Evolutionary conservation across 2,113 vertebrate genomes (phyloP), one percentile per base, ranked within the genome.

Genomic region (Ophthalmotilapia sp.): DNA sequence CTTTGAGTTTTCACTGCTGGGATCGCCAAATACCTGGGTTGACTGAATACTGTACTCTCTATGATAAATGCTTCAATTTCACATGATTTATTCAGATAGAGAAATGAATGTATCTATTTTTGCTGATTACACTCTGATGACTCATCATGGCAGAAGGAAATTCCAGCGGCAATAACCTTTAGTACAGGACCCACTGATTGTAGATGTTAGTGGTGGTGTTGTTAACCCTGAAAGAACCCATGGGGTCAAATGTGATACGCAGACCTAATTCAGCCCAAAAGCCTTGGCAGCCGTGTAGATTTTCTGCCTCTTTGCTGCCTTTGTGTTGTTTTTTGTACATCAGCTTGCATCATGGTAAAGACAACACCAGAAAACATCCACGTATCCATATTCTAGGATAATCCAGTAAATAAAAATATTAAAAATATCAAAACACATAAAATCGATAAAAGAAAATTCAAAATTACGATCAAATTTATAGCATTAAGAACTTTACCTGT

Each of bases 91-190:
- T 56, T 29, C 13, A 56, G 47, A 49, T 4, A 47, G 14, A 47
- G 1, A 55, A 56, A 56, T 26, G 1, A 26, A 26, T 56, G 23
- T 5, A 26, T 56, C 12, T 26, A 56, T 56, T 56, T 56, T 56
- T 56, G 12, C 23, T 56, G 12, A 56, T 26, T 0, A 9, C 23
- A 58, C 55, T 58, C 54, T 58, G 7, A 58, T 29, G 0, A 58
- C 55, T 58, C 3, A 0, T 58, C 55, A 15, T 0, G 2, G 55
- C 55, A 58, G 55, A 58, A 58, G 0, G 7, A 56, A 56, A 56
- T 56, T 29, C 55, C 3, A 58, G 4, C 0, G 0, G 55, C 0
- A 29, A 58, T 9, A 0, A 15, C 13, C 0, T 58, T 58, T 58
- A 58, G 55, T 58, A 29, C 23, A 29, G 23, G 55, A 58, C 4